Base-by-base conservation (phyloP, 2,888 invertebrate genomes). In the Leistus spinibarbis region DNA sequence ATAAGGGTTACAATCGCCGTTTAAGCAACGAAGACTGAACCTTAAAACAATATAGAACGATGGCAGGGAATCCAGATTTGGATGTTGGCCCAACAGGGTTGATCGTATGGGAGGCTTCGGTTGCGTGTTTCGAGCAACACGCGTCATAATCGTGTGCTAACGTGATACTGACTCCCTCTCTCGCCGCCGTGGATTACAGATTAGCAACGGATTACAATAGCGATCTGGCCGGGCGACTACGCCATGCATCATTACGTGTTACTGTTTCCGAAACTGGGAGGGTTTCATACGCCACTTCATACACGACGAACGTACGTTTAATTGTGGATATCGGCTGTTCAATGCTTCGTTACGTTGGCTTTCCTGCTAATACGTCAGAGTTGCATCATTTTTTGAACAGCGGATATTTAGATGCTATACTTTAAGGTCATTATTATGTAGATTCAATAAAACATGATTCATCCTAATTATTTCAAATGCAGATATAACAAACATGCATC, bases 261-360 rank as follows among this genome's bases (percentile, higher is more conserved):
- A 60, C 60, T 22, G 19, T 60, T 60, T 60, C 60, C 60, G 60
- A 19, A 22, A 40, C 40, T 40, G 40, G 40, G 13, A 40, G 40
- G 60, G 60, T 17, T 19, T 60, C 60, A 20, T 16, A n/a, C 17
- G 57, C 9, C 17, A 16, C 54, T 17, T 20, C 17, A 16, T 17
- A 19, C 60, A 19, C 60, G 10, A 7, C 60, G 40, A 40, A 40
- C 40, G 40, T 7, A 60, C 60, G 60, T 60, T 60, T 60, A 60
- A 60, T 60, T 60, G 60, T 60, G 60, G 60, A 60, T 60, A 60
- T 60, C 60, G 60, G 60, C 60, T 60, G 60, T 60, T 60, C 20
- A 60, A 60, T 60, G 60, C 60, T 60, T 60, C 60, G 60, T 60
- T 60, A 60, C 60, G 60, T 60, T 54, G 17, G 17, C 54, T 54